A percentile compares a stretch with the other conserved stretches of the same genome.
Conservation (phyloP, 2,888 invertebrate genomes). For the Ferdinandea cuprea region DNA sequence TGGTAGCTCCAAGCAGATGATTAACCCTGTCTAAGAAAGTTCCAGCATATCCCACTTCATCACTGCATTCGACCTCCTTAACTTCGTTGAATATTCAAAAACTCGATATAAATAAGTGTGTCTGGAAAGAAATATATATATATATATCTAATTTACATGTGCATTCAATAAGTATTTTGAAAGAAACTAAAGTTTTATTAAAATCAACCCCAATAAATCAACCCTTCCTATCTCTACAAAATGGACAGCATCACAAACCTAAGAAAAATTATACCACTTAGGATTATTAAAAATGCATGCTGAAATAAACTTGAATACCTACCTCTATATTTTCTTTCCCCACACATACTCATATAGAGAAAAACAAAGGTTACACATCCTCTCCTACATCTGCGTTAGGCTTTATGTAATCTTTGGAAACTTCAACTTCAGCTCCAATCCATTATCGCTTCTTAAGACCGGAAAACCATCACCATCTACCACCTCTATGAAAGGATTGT, state of each 20-base stretch:
- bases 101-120: too few species aligned
- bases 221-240: neutral
- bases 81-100: too few species aligned
- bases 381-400: conserved; percentile 19
- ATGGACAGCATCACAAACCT: conserved; percentile 7
- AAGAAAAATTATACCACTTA: conserved; percentile 51
- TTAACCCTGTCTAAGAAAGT: too few species aligned
- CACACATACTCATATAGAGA: neutral
- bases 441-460: conserved; percentile 18
- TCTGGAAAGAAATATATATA: too few species aligned
- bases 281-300: conserved; percentile 54
- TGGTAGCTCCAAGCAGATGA: too few species aligned
- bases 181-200: neutral
- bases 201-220: neutral
- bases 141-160: too few species aligned
- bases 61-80: too few species aligned
- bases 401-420: conserved; percentile 10
- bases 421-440: conserved; percentile 30
- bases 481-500: neutral
- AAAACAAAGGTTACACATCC: conserved; percentile 8
- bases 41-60: too few species aligned
- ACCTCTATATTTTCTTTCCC: neutral
- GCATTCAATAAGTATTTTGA: too few species aligned
- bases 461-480: neutral
- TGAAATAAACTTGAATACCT: neutral